Percentiles rank a stretch among this genome's conserved stretches.
These are phyloP conservation scores for Triplophysa rosa DNA, from an alignment of 2,113 vertebrate species.

Conservation along the genomic window DNA sequence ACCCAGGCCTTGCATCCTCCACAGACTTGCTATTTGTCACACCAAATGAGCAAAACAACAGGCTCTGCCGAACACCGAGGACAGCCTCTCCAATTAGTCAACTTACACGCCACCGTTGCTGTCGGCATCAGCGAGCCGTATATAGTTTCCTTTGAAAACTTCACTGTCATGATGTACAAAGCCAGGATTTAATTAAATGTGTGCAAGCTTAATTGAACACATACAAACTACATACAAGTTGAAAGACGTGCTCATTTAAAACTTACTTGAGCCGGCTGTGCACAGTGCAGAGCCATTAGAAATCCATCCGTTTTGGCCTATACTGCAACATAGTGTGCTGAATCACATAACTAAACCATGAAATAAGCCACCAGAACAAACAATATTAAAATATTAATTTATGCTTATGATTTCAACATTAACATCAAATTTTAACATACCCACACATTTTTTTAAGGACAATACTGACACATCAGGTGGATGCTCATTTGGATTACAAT, in stretches of 20 bases:
- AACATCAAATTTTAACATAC: constrained; percentile 18
- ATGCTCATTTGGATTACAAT: constrained; percentile 40
- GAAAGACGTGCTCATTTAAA: background rate
- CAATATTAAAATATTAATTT: background rate
- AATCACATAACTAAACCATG: constrained; percentile 15
- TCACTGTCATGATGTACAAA: background rate
- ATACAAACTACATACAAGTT: background rate
- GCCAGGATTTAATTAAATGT: constrained; percentile 43
- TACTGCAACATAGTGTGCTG: background rate
- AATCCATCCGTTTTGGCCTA: background rate
- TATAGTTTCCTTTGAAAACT: constrained; percentile 33
- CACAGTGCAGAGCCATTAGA: background rate
- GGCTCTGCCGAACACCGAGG: constrained; percentile 51
- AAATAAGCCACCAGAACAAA: constrained; percentile 8
- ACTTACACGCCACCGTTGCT: constrained; percentile 44
- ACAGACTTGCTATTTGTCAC: constrained; percentile 64
- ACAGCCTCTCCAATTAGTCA: constrained; percentile 58
- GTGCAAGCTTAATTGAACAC: constrained; percentile 3
- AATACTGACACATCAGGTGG: constrained; percentile 25
- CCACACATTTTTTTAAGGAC: constrained; percentile 7
- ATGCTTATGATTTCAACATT: background rate
- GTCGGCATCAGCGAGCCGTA: constrained; percentile 40
- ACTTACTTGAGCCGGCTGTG: background rate
- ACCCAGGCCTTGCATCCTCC: constrained; percentile 64
- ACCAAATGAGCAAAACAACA: constrained; percentile 63